Conservation (phyloP, 2,797 vertebrate species). For the Neopelma chrysocephalum region DNA sequence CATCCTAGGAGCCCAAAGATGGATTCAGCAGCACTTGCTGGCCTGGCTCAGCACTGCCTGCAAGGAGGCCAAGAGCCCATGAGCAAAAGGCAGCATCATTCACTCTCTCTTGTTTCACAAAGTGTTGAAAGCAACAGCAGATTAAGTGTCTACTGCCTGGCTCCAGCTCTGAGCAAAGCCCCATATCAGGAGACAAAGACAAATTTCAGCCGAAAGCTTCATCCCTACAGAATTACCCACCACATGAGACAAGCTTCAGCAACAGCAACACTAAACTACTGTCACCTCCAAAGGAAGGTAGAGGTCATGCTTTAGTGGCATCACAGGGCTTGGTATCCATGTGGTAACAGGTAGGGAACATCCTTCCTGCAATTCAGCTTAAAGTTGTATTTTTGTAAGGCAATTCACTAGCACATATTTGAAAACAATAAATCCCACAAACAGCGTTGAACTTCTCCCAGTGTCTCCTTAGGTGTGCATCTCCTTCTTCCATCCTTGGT, state of each 20-base stretch:
- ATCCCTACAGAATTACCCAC: not conserved
- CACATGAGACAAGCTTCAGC: not conserved
- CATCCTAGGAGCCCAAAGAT: not conserved
- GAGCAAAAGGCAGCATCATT: not conserved
- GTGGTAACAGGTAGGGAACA: not conserved
- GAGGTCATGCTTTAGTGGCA: not conserved
- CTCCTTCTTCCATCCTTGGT: not conserved
- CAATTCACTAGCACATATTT: not conserved
- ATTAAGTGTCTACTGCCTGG: not conserved
- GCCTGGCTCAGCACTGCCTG: not conserved
- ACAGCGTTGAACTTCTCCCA: not conserved
- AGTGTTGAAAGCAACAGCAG: not conserved
- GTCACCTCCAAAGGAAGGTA: not conserved
- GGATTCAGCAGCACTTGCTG: not conserved
- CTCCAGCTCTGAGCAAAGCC: not conserved
- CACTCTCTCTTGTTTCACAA: not conserved
- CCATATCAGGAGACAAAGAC: not conserved
- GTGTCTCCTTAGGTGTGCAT: not conserved
- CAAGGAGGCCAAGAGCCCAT: accelerated
- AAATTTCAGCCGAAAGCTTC: not conserved
- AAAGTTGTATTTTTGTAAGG: not conserved
- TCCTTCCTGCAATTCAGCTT: not conserved
- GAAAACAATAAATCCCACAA: not conserved
- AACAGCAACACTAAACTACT: not conserved
- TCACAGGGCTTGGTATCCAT: not conserved